phyloP scores from a whole-genome alignment of 2,113 vertebrate species.

The Ctenodactylus gundi region DNA sequence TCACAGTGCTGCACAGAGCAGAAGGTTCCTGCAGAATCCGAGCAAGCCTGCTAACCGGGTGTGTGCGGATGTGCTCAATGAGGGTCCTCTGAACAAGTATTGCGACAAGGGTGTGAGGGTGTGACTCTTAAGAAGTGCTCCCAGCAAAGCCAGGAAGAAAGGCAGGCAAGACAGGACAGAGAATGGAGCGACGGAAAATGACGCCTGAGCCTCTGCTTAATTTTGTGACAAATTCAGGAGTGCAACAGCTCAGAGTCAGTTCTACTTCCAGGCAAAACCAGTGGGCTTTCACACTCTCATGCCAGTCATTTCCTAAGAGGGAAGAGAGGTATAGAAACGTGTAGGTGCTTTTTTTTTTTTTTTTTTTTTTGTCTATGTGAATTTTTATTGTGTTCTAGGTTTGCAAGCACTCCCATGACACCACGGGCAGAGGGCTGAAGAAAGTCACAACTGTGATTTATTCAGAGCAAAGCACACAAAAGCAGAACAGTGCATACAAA shows the following conservation, averaged over 20 bases:
- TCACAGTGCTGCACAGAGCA: background rate
- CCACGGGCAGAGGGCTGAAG: background rate
- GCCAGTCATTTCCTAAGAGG: accelerated
- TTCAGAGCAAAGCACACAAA: background rate
- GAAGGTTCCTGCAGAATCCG: background rate
- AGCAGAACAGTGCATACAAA: background rate
- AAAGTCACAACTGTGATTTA: background rate
- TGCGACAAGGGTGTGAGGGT: background rate
- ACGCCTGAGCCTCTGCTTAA: background rate
- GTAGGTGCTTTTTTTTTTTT: background rate
- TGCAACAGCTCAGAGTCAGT: accelerated
- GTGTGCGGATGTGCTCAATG: background rate
- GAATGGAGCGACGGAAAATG: background rate
- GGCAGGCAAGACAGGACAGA: too few species aligned
- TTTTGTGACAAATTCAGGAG: background rate
- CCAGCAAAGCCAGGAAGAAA: background rate
- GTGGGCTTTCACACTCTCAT: background rate
- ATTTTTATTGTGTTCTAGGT: background rate
- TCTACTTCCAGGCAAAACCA: background rate
- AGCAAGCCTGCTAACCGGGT: background rate
- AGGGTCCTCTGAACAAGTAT: background rate
- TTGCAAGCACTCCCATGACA: background rate
- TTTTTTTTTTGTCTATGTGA: too few species aligned
- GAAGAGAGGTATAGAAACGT: background rate
- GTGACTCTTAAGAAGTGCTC: background rate